These are phyloP conservation scores for Trichomycterus rosablanca DNA, from an alignment of 2,113 vertebrate genomes.

Conservation along the genomic window DNA sequence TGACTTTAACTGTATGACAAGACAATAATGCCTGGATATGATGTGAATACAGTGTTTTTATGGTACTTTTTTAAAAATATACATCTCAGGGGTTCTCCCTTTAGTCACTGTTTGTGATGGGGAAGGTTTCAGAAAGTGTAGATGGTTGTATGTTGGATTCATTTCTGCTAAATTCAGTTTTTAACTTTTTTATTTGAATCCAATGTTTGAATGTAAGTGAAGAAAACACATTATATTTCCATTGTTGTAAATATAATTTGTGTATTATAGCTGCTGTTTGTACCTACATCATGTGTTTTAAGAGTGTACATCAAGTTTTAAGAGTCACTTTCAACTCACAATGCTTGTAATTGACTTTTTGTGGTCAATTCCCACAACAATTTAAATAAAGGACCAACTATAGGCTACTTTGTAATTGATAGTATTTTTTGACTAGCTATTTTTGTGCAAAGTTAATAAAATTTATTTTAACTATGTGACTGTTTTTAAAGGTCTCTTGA, in stretches of 20 bases:
- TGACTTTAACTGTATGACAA: too few relatives aligned
- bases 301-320: too few relatives aligned
- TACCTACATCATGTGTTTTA: constrained; percentile 4
- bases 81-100: constrained; percentile 31
- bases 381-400: too few relatives aligned
- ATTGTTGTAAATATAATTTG: constrained; percentile 25
- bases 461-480: too few relatives aligned
- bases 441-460: too few relatives aligned
- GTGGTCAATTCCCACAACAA: too few relatives aligned
- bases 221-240: constrained; percentile 11
- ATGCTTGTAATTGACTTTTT: too few relatives aligned
- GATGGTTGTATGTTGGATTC: constrained; percentile 9
- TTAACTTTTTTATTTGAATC: constrained; percentile 11
- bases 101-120: background rate
- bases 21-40: too few relatives aligned
- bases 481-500: too few relatives aligned
- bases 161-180: constrained; percentile 11
- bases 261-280: constrained; percentile 23
- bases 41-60: constrained; percentile 4
- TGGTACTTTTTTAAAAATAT: constrained; percentile 11
- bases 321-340: too few relatives aligned
- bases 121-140: background rate
- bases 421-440: too few relatives aligned
- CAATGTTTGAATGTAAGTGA: constrained; percentile 24
- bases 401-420: too few relatives aligned